Conservation (phyloP, 2,888 invertebrate genomes). For the Polydrusus cervinus region DNA sequence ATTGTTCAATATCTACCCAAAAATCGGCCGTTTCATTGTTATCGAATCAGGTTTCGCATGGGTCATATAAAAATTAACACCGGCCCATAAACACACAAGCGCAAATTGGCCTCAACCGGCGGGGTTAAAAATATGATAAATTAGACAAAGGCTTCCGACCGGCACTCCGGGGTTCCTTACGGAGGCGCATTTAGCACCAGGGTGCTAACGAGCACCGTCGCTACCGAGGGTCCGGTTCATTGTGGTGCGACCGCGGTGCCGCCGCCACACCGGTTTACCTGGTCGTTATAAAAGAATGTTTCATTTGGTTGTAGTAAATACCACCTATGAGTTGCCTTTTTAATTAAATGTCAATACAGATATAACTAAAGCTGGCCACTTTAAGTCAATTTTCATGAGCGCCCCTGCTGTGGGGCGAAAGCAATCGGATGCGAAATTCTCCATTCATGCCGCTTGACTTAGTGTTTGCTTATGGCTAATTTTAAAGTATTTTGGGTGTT, state of each 20-base stretch:
- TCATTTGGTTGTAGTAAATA: slow-evolving; percentile 6
- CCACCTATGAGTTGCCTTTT: slow-evolving; percentile 34
- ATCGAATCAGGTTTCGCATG: slow-evolving; percentile 3
- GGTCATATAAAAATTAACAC: slow-evolving; percentile 38
- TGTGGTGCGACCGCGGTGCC: slow-evolving; percentile 51
- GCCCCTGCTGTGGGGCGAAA: too few relatives aligned
- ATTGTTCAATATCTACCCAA: neutral
- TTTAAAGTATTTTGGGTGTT: too few relatives aligned
- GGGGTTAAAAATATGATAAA: slow-evolving; percentile 28
- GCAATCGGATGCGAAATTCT: too few relatives aligned
- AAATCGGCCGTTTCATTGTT: neutral
- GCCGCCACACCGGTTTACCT: slow-evolving; percentile 35
- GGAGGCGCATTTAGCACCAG: slow-evolving; percentile 62
- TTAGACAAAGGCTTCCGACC: slow-evolving; percentile 24
- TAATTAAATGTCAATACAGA: slow-evolving; percentile 2
- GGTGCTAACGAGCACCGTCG: slow-evolving; percentile 65
- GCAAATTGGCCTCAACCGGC: slow-evolving; percentile 39
- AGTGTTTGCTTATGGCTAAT: too few relatives aligned
- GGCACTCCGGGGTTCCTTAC: slow-evolving; percentile 25
- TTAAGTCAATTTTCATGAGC: too few relatives aligned
- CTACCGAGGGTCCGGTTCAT: slow-evolving; percentile 61
- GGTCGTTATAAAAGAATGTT: slow-evolving; percentile 10
- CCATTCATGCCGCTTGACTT: too few relatives aligned
- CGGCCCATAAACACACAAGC: slow-evolving; percentile 34
- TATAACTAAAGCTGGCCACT: too few relatives aligned